Evolutionary conservation across 64 coral and sea anemone species (phyloP).

Genomic region (Dendrophyllia cribrosa): DNA sequence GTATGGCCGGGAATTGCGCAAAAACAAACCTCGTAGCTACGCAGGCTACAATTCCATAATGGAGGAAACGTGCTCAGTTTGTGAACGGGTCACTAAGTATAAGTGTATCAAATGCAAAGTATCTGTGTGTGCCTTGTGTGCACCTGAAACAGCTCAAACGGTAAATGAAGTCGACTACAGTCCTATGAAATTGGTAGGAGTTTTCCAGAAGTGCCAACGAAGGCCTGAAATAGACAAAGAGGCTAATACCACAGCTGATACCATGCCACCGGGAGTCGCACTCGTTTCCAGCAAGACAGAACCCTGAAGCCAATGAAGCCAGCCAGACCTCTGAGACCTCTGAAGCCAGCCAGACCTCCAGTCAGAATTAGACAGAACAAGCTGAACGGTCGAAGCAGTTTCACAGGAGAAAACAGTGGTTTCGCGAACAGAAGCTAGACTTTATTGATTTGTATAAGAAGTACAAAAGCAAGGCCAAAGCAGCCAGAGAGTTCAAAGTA

Average conservation of each 20-base stretch:
- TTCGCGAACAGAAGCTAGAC: not conserved
- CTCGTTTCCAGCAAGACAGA: too few species aligned
- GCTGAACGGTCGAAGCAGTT: too few species aligned
- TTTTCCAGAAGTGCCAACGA: conserved; percentile 20
- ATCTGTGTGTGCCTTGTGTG: conserved; percentile 51
- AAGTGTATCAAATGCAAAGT: conserved; percentile 54
- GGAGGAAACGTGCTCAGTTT: conserved; percentile 50
- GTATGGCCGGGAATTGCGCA: not conserved
- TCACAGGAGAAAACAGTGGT: not conserved
- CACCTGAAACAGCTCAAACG: conserved; percentile 53
- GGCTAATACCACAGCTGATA: not conserved
- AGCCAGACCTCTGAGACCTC: too few species aligned
- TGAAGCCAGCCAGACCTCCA: too few species aligned
- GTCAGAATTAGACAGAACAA: too few species aligned
- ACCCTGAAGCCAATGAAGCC: too few species aligned
- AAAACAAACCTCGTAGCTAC: too few species aligned
- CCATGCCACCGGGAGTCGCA: not conserved
- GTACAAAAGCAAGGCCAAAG: not conserved
- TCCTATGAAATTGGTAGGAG: conserved; percentile 34
- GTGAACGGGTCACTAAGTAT: conserved; percentile 38
- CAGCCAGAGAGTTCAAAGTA: not conserved
- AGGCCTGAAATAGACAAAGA: not conserved
- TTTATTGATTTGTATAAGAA: not conserved
- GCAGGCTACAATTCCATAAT: conserved; percentile 2
- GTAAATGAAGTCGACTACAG: conserved; percentile 38